Percentiles rank a stretch among this genome's conserved stretches.
phyloP scores from a whole-genome alignment of 2,888 invertebrate species.

The Tachystola acroxantha region DNA sequence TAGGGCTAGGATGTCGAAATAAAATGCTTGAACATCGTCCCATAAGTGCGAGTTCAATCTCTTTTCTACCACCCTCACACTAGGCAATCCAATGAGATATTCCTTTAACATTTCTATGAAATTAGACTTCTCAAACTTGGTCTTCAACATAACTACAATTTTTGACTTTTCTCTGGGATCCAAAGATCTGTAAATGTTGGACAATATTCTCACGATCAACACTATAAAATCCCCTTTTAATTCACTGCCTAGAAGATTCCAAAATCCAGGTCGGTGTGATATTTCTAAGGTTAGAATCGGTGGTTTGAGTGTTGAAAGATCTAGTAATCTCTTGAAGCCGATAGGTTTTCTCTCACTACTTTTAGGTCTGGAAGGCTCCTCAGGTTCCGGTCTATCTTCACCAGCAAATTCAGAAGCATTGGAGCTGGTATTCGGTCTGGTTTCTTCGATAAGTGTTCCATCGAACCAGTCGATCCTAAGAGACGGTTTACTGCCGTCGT shows the following conservation, averaged over 20 bases:
- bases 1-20: slow-evolving; percentile 36
- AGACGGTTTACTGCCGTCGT: slow-evolving; percentile 41
- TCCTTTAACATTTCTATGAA: slow-evolving; percentile 48
- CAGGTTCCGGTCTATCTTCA: slow-evolving; percentile 37
- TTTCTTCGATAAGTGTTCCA: slow-evolving; percentile 58
- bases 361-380: slow-evolving; percentile 27
- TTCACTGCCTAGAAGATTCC: slow-evolving; percentile 56
- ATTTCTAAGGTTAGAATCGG: slow-evolving; percentile 59
- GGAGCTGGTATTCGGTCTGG: slow-evolving; percentile 21
- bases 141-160: slow-evolving; percentile 42
- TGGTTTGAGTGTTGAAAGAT: slow-evolving; percentile 53
- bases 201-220: slow-evolving; percentile 61
- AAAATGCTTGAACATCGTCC: slow-evolving; percentile 60
- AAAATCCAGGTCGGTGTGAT: slow-evolving; percentile 60
- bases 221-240: slow-evolving; percentile 68
- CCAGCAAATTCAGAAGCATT: slow-evolving; percentile 37
- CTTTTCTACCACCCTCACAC: slow-evolving; percentile 53
- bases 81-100: slow-evolving; percentile 46
- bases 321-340: slow-evolving; percentile 62
- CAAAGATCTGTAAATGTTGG: slow-evolving; percentile 50
- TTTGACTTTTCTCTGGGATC: slow-evolving; percentile 47
- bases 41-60: slow-evolving; percentile 59
- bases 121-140: slow-evolving; percentile 44
- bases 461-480: slow-evolving; percentile 72
- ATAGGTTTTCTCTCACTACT: slow-evolving; percentile 58